These are phyloP conservation scores for Planococcus citri DNA, from an alignment of 1,140 invertebrate species.

Conservation along the genomic window DNA sequence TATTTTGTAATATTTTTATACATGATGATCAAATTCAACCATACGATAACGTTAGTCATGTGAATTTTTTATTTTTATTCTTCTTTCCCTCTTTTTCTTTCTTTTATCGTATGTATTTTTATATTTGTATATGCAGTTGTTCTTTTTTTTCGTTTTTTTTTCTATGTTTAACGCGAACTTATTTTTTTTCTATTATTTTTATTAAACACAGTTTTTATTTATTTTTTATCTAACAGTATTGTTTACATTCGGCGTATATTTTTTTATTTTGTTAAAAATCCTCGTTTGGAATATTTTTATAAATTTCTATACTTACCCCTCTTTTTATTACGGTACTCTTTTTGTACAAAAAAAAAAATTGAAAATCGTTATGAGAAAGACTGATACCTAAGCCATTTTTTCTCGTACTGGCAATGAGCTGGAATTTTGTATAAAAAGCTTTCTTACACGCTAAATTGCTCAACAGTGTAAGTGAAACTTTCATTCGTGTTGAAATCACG, in stretches of 20 bases:
- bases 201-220: not conserved
- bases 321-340: not conserved
- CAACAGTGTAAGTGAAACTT: not conserved
- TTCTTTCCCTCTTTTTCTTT: not conserved
- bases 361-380: not conserved
- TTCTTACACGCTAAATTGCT: not conserved
- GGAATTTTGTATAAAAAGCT: not conserved
- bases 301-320: not conserved
- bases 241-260: not conserved
- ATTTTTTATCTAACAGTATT: conserved; percentile 4
- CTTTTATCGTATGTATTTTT: not conserved
- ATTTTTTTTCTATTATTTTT: not conserved
- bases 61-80: not conserved
- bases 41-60: not conserved
- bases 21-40: not conserved
- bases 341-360: conserved; percentile 8
- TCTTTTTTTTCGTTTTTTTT: not conserved
- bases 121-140: not conserved
- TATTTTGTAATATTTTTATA: not conserved
- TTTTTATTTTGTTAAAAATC: not conserved
- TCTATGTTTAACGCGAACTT: too few relatives aligned
- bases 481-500: not conserved
- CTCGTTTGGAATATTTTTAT: not conserved
- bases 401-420: not conserved
- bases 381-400: conserved; percentile 6